phyloP scores from a whole-genome alignment of 2,797 vertebrate species.

The Ptychadena robeensis region DNA sequence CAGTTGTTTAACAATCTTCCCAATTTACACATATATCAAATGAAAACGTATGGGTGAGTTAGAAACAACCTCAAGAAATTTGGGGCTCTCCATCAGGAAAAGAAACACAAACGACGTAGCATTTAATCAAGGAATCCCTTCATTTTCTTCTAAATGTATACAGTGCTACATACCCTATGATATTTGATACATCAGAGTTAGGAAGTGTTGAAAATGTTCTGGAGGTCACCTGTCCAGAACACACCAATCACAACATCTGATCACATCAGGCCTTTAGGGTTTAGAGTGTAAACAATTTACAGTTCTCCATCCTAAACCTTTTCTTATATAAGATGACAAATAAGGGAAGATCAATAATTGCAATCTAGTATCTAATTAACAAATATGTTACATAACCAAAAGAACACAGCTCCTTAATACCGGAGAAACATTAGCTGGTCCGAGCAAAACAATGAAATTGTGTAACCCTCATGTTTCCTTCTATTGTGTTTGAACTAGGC shows the following conservation, averaged over 20 bases:
- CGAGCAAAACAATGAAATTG: neutral
- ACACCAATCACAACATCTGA: no score
- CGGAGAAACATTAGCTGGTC: no score
- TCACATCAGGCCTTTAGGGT: neutral
- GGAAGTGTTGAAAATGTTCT: neutral
- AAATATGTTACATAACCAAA: neutral
- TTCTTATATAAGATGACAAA: neutral
- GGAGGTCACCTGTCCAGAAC: neutral
- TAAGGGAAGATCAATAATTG: neutral
- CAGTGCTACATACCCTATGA: neutral
- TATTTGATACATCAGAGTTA: neutral
- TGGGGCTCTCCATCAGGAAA: no score
- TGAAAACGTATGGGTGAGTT: no score
- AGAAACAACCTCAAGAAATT: neutral
- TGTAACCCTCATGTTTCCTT: neutral
- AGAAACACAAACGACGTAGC: neutral
- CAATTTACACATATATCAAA: no score
- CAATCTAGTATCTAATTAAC: neutral
- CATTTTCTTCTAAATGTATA: neutral
- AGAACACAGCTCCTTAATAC: neutral
- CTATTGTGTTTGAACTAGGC: slow-evolving; percentile 31
- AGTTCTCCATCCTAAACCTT: neutral
- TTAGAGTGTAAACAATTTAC: neutral
- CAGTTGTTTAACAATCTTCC: no score
- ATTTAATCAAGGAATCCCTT: neutral